phyloP scores from a whole-genome alignment of 2,888 invertebrate genomes.

The Merodon equestris region DNA sequence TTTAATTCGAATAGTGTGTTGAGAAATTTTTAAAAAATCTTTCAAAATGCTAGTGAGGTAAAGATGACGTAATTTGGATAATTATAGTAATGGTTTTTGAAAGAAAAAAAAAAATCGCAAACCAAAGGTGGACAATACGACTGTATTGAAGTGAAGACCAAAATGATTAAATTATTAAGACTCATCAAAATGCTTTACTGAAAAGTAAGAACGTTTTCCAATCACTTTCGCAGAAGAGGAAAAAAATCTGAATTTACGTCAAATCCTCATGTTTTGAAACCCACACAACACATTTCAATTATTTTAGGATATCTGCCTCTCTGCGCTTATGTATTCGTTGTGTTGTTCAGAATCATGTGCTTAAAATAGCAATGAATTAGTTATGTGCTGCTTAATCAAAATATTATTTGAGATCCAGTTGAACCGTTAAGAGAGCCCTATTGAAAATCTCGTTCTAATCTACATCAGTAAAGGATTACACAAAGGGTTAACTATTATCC shows the following conservation, averaged over 20 bases:
- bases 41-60: slow-evolving; percentile 53
- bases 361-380: slow-evolving; percentile 55
- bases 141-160: slow-evolving; percentile 29
- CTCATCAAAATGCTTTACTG: not conserved
- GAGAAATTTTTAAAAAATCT: no score
- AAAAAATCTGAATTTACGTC: not conserved
- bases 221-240: not conserved
- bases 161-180: not conserved
- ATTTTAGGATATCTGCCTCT: slow-evolving; percentile 22
- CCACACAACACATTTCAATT: slow-evolving; percentile 1
- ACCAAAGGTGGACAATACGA: slow-evolving; percentile 32
- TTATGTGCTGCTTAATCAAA: slow-evolving; percentile 45
- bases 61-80: slow-evolving; percentile 58
- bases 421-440: not conserved
- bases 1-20: slow-evolving; percentile 20
- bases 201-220: not conserved
- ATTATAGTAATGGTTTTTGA: slow-evolving; percentile 50
- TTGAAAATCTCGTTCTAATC: no score
- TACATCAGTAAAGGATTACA: no score
- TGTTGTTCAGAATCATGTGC: slow-evolving; percentile 28
- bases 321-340: slow-evolving; percentile 12
- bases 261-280: slow-evolving; percentile 11
- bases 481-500: no score
- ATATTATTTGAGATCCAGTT: slow-evolving; percentile 32
- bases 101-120: slow-evolving; percentile 34